These are phyloP conservation scores for Lepidurus packardi DNA, from an alignment of 1,140 invertebrate genomes.

Conservation along the genomic window DNA sequence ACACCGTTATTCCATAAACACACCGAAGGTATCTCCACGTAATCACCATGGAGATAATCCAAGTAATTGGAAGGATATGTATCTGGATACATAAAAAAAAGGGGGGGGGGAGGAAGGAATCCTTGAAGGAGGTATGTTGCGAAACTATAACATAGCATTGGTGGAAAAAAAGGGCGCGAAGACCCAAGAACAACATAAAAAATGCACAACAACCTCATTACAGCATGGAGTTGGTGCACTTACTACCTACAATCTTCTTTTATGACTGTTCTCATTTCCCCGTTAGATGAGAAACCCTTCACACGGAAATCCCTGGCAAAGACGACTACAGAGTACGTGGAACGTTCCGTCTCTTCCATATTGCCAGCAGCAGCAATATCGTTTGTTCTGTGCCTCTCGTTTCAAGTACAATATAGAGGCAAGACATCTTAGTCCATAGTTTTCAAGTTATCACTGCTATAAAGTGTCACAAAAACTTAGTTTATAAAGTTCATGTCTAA, in stretches of 20 bases:
- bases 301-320: neutral
- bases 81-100: too few relatives aligned
- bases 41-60: too few relatives aligned
- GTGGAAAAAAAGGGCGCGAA: too few relatives aligned
- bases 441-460: neutral
- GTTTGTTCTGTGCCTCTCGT: neutral
- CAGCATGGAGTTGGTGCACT: neutral
- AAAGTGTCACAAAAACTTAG: neutral
- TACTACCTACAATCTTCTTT: neutral
- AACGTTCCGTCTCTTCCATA: neutral
- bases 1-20: too few relatives aligned
- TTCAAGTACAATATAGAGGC: neutral
- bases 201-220: neutral
- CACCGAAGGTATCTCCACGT: too few relatives aligned
- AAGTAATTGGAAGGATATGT: too few relatives aligned
- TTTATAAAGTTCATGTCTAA: neutral
- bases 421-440: neutral
- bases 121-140: too few relatives aligned
- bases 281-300: neutral
- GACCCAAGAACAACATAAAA: neutral
- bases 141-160: too few relatives aligned
- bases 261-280: neutral
- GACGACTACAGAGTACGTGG: too few relatives aligned
- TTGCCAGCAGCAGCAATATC: neutral
- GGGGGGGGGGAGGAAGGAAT: too few relatives aligned